Evolutionary conservation across 2,797 vertebrate species (phyloP).

Genomic region (Catharus ustulatus): DNA sequence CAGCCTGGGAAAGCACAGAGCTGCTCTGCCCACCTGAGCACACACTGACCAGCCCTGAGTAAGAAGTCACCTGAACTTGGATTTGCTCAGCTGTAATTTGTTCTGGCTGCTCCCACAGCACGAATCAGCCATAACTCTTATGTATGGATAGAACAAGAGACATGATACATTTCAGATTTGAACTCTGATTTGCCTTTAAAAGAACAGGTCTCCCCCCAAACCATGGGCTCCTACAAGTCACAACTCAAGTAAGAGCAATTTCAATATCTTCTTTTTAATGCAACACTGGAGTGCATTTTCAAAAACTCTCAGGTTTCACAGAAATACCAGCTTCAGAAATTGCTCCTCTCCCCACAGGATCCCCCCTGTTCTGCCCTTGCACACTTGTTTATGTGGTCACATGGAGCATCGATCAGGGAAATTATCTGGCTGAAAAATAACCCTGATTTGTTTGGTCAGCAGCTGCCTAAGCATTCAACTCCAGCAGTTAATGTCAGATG

Average conservation of each 20-base stretch:
- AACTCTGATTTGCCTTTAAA: not conserved
- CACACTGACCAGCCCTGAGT: not conserved
- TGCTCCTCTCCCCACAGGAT: not conserved
- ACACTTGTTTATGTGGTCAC: not conserved
- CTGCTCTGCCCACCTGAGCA: not conserved
- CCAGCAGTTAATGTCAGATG: not conserved
- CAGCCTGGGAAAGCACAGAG: not conserved
- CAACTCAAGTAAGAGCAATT: not conserved
- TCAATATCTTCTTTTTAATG: not conserved
- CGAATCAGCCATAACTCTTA: not conserved
- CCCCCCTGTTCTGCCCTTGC: not conserved
- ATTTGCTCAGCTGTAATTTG: not conserved
- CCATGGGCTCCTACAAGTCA: not conserved
- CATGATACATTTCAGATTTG: not conserved
- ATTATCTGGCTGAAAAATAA: constrained; percentile 41
- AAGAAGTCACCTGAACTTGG: not conserved
- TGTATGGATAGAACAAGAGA: not conserved
- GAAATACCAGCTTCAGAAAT: not conserved
- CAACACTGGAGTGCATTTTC: not conserved
- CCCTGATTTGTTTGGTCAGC: not conserved
- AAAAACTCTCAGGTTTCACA: not conserved
- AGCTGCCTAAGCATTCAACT: constrained; percentile 9
- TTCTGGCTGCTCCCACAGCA: not conserved
- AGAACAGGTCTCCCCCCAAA: not conserved
- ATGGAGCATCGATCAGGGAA: constrained; percentile 4